Evolutionary conservation across 2,797 vertebrate species (phyloP), one percentile per base, ranked within the genome.

Genomic region (Clamator glandarius): DNA sequence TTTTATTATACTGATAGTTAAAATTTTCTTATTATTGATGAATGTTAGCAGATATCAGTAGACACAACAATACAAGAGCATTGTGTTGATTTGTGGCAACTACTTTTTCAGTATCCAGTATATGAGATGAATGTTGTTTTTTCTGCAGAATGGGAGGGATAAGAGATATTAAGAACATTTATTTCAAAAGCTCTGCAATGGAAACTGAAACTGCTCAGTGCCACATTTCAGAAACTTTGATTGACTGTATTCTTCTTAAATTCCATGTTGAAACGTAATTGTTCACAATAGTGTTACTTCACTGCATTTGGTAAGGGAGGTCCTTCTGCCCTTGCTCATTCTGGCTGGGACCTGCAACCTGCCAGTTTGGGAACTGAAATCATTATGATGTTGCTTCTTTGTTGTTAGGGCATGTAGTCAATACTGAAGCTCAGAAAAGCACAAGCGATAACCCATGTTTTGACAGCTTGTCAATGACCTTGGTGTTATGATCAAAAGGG

Each of bases 91-190:
- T 84, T 93, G 28, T 89, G 89, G 62, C 46, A 82, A 82, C 28
- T 77, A 72, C 39, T 52, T 63, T 89, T 95, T 93, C 57, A 83
- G n/a, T 55, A 86, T 62, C 16, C 4, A 82, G n/a, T 77, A 64
- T 46, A 19, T 31, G 73, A 95, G 66, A 95, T 86, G 9, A 79
- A 88, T 90, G 84, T 41, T 80, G 16, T 33, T 73, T 96, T 79
- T 89, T 94, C 68, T 59, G 44, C 42, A 33, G 74, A 93, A 63
- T n/a, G 77, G 48, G 12, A 64, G 55, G 82, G 90, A 28, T 83
- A 94, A 74, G 58, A 85, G 90, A 96, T 96, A 96, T 91, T 94
- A 95, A 85, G 82, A 83, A 31, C 87, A 84, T 96, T 96, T 94
- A 84, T 94, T 94, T 96, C 84, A 63, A 94, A 92, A 95, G 41